Base-by-base conservation (phyloP, 30 jellyfish, hydroid and myxozoan genomes). In the Chironex yamaguchii region DNA sequence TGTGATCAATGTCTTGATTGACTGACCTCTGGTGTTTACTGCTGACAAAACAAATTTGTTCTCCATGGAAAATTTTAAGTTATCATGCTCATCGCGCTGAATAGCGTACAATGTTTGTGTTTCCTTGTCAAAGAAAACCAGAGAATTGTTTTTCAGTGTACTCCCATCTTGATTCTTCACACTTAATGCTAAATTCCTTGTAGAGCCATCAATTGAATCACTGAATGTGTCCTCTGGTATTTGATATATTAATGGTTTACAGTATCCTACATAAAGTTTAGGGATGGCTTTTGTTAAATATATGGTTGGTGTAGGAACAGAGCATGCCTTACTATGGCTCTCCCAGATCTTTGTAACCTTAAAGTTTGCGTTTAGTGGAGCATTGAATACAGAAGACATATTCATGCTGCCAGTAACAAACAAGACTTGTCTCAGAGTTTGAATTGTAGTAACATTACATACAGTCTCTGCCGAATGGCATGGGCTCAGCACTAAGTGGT, bases 151-250 rank as follows among this genome's bases (percentile, higher is more conserved):
- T 42, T 9, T 42, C 58, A 42, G 17, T 42, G 58, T 6, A 9
- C 58, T 42, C 13, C 58, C 58, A 42, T 42, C 58, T 42, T 9
- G 17, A 42, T 42, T 9, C 17, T 6, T 42, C 17, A 42, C 9
- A 36, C 51, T 25, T 14, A 75, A 34, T 31, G 48, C 24, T 2
- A 86, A 65, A n/a, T 78, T 85, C 24, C 89, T 83, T 20, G 65
- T 86, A 67, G 62, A 54, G 24, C 93, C 96, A 73, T 89, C 97
- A 24, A 67, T 94, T 58, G 77, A 95, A 74, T 94, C 99, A 4
- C 66, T 34, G 84, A 94, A 94, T 3, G 85, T 69, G 17, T 84
- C 82, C 24, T 71, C 22, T 11, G 91, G 88, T 33, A 88, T 27
- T 31, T 66, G 28, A 28, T 36, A 12, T 1, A 17, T 25, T 20